Evolutionary conservation across 1,140 invertebrate genomes (phyloP), one percentile per base, ranked within the genome.

Genomic region (Drosophila orosa): DNA sequence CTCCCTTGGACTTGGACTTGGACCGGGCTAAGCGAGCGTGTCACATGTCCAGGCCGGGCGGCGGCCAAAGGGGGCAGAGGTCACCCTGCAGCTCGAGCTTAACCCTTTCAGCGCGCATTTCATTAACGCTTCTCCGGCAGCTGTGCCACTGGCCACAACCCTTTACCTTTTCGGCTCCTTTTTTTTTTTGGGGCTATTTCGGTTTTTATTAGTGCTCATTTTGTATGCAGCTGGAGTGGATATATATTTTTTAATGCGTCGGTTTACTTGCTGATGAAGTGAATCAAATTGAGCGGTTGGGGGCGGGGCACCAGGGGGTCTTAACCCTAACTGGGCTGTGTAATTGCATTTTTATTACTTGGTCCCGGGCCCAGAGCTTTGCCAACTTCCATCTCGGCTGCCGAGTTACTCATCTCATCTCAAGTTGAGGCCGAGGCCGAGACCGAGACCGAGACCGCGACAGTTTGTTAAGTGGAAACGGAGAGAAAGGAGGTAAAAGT

Each of bases 281-380:
- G 89, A 89, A 87, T 90, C 84, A 89, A 90, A 90, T 85, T 80
- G 78, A 54, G 13, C 29, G 44, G 3, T 19, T 9, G 19, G 5
- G 0, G 7, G 50, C n/a, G 42, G 59, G 24, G 52, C 27, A 31
- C 24, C 22, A 6, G 19, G 61, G 33, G 29, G n/a, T 37, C n/a
- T n/a, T 62, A 57, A 47, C 58, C 37, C 40, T n/a, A 61, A 45
- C 50, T 59, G 33, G 79, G 59, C 71, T 58, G 52, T 80, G 87
- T 91, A 91, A 91, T 91, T 91, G 86, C 90, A 91, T 90, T 91
- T 91, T 91, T 91, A 91, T 91, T 91, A 91, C 82, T 86, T 82
- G 77, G 58, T 40, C 42, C 61, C 50, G 44, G 44, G 69, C 57
- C 59, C 45, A 48, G 45, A 58, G 60, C 63, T 42, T 6, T 9